These are phyloP conservation scores for Holacanthella duospinosa DNA, from an alignment of 2,888 invertebrate species.

Conservation along the genomic window DNA sequence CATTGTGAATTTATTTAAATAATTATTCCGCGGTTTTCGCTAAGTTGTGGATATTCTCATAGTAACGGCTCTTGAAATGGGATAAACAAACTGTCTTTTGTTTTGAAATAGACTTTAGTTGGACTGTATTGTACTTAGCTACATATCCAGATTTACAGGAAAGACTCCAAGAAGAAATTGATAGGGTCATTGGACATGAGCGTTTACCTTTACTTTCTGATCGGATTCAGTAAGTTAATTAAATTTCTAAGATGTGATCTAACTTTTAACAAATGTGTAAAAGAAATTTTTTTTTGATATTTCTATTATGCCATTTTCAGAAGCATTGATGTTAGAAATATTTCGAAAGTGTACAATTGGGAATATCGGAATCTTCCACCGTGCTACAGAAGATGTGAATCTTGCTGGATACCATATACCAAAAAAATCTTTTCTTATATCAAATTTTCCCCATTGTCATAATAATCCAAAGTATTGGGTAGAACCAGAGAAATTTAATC, in stretches of 20 bases:
- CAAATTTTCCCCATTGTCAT: background rate
- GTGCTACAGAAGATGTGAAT: background rate
- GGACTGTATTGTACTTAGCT: constrained; percentile 6
- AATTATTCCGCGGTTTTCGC: too few relatives aligned
- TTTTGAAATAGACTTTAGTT: too few relatives aligned
- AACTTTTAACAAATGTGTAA: too few relatives aligned
- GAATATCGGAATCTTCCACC: background rate
- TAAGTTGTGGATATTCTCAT: too few relatives aligned
- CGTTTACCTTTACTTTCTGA: constrained; percentile 6
- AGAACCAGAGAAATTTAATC: background rate
- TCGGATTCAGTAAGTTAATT: background rate
- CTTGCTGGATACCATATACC: background rate
- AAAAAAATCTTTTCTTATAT: background rate
- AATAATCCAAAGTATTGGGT: background rate
- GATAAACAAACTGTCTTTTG: too few relatives aligned
- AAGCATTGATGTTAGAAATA: background rate
- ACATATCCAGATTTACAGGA: constrained; percentile 9
- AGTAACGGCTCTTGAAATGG: too few relatives aligned
- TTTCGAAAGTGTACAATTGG: background rate
- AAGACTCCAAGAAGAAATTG: constrained; percentile 12
- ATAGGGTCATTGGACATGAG: constrained; percentile 1
- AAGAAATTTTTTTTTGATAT: too few relatives aligned
- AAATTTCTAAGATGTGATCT: background rate
- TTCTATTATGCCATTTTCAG: background rate
- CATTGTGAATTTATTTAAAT: too few relatives aligned